Evolutionary conservation across 2,797 vertebrate genomes (phyloP), one percentile per base, ranked within the genome.

Genomic region (Chlorospingus semifuscus): DNA sequence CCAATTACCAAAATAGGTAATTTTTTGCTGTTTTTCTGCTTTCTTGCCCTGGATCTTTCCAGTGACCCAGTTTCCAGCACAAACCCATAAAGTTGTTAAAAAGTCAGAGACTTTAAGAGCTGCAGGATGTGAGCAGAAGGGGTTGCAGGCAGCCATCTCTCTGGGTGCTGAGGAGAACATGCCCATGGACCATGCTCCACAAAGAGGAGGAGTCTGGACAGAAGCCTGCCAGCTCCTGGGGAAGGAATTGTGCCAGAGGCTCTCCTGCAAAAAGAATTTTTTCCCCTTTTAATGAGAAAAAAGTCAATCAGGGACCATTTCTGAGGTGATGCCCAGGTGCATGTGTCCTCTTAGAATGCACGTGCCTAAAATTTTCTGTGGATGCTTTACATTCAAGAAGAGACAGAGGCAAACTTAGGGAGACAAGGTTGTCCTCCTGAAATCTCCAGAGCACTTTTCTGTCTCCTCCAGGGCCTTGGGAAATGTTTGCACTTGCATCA

Each of bases 11-110:
- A 84, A 92, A 66, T 36, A 55, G 39, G 16, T 42, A 11, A 11
- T 41, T 76, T 70, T 71, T 59, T 66, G 5, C 50, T 56, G 11
- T 7, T 77, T 88, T 83, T 63, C n/a, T 90, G 22, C 44, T 74
- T 80, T n/a, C n/a, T n/a, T 83, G 52, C 9, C 23, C 64, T 66
- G 64, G 27, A 70, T 86, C 47, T 90, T 74, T 80, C 19, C 52
- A 42, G 49, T 74, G 71, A 80, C 68, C 52, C 29, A 53, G 13
- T 93, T 96, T 95, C 49, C 42, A 91, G 55, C 42, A 71, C 26
- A 88, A 86, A 34, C 14, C 26, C 26, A 34, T 37, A 68, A 60
- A 87, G 34, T 36, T 89, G 41, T 63, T 78, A 63, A 29, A 79
- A 76, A 86, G 60, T 47, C 52, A 57, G 30, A 65, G 72, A 27